These are phyloP conservation scores for Nicator chloris DNA, from an alignment of 2,113 vertebrate genomes.

Conservation along the genomic window DNA sequence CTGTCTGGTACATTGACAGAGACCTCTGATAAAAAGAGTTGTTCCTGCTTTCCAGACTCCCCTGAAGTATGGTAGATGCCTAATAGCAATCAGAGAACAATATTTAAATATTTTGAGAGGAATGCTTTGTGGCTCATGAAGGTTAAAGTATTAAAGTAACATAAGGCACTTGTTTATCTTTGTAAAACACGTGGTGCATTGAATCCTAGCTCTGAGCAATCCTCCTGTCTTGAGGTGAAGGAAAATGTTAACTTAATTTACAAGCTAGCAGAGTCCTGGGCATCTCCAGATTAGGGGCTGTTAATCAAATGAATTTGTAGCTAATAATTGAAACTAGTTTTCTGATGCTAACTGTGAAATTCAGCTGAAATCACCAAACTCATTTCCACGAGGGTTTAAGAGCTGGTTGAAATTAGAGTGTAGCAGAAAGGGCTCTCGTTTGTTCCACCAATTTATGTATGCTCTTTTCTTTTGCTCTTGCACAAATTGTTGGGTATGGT, in stretches of 20 bases:
- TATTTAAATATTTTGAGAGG: constrained; percentile 30
- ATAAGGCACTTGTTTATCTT: constrained; percentile 35
- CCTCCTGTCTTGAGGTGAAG: constrained; percentile 50
- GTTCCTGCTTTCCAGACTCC: not conserved
- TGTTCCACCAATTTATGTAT: constrained; percentile 20
- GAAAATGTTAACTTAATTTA: constrained; percentile 61
- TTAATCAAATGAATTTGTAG: constrained; percentile 57
- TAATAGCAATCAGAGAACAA: not conserved
- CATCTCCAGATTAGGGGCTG: constrained; percentile 47
- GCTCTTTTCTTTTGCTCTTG: constrained; percentile 3
- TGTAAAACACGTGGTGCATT: constrained; percentile 17
- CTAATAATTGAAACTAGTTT: constrained; percentile 56
- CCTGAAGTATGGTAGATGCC: not conserved
- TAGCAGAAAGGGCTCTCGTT: not conserved
- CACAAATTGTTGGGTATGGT: not conserved
- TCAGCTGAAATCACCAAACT: constrained; percentile 43
- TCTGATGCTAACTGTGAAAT: constrained; percentile 40
- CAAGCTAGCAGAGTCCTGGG: not conserved
- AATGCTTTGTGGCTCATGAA: not conserved
- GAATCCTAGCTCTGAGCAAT: constrained; percentile 48
- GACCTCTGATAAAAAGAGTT: not conserved
- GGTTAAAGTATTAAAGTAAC: constrained; percentile 28
- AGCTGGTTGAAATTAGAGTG: constrained; percentile 12
- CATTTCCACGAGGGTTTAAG: constrained; percentile 34
- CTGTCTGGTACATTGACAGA: not conserved